phyloP scores from a whole-genome alignment of 2,797 vertebrate genomes.

The Lateolabrax maculatus region DNA sequence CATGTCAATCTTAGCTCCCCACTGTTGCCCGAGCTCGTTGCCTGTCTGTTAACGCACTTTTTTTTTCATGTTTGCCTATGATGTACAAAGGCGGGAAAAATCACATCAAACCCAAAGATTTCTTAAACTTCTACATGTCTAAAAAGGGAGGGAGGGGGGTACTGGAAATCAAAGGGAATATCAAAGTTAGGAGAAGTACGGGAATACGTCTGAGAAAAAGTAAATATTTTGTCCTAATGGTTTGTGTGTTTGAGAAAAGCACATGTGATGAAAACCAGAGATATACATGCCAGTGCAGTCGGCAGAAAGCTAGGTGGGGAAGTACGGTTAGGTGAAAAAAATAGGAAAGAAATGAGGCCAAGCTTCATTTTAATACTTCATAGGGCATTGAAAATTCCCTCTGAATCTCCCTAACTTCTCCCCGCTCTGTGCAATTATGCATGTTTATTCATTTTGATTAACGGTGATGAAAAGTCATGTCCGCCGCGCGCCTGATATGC shows the following conservation, averaged over 20 bases:
- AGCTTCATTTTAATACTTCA: constrained; percentile 80
- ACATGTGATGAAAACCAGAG: constrained; percentile 63
- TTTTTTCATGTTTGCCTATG: constrained; percentile 79
- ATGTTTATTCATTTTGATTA: constrained; percentile 86
- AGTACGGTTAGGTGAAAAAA: constrained; percentile 54
- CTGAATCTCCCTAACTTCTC: constrained; percentile 80
- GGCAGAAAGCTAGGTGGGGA: constrained; percentile 70
- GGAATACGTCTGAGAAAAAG: constrained; percentile 73
- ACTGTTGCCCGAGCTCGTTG: constrained; percentile 75
- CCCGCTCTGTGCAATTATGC: constrained; percentile 81
- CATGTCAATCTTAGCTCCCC: constrained; percentile 83
- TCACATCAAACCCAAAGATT: constrained; percentile 79
- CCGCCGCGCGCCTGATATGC: constrained; percentile 46
- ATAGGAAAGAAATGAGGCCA: constrained; percentile 63
- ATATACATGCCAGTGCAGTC: constrained; percentile 49
- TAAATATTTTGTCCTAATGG: constrained; percentile 83
- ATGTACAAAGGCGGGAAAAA: constrained; percentile 86
- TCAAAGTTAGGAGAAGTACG: constrained; percentile 78
- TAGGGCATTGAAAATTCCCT: constrained; percentile 83
- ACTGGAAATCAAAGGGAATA: constrained; percentile 83
- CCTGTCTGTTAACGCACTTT: constrained; percentile 77
- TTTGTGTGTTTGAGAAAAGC: constrained; percentile 70
- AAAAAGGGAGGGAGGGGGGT: constrained; percentile 42
- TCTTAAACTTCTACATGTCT: constrained; percentile 76
- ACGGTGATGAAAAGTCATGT: constrained; percentile 67